Evolutionary conservation across 2,797 vertebrate species (phyloP), one percentile per base, ranked within the genome.

Genomic region (Malurus splendens): DNA sequence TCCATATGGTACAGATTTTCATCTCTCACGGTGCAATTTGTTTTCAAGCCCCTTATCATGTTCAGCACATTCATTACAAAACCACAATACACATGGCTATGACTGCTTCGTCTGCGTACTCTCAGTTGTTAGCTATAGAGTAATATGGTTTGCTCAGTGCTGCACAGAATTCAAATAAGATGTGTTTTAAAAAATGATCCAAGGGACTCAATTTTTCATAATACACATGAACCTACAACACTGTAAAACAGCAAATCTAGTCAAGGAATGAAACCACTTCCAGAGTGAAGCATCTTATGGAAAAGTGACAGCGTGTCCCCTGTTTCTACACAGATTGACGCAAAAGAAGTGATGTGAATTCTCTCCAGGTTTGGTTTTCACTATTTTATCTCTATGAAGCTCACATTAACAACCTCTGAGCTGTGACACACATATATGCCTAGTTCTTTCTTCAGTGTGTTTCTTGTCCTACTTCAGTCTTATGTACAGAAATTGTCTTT

Each of bases 1-100:
- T 92, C 92, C 91, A 94, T 92, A 95, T 91, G 90, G 83, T 87
- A 91, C 78, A 84, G 88, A 94, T 91, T 95, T 94, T 82, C 77
- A 93, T 89, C 87, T 94, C 94, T 93, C 89, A 93, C 2, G 9
- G 88, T 90, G 86, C 95, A 95, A 94, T 96, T 89, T 93, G 95
- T 94, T 84, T 88, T 81, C 89, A 90, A 94, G 66, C 59, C 72
- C 75, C 71, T 90, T 79, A 90, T 66, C 86, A 87, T 91, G 87
- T 89, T 90, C 86, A 89, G 75, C 57, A 89, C 86, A 57, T 86
- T 93, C 78, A 90, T 84, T 90, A 85, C 59, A 66, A 87, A 88
- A 61, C 51, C 70, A 62, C 86, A 90, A 77, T 80, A 75, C 61
- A 60, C 33, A 52, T 2, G 10, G 65, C 32, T 82, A 83, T 59